Evolutionary conservation across 1,140 invertebrate species (phyloP).

Genomic region (Drosophila parvula): DNA sequence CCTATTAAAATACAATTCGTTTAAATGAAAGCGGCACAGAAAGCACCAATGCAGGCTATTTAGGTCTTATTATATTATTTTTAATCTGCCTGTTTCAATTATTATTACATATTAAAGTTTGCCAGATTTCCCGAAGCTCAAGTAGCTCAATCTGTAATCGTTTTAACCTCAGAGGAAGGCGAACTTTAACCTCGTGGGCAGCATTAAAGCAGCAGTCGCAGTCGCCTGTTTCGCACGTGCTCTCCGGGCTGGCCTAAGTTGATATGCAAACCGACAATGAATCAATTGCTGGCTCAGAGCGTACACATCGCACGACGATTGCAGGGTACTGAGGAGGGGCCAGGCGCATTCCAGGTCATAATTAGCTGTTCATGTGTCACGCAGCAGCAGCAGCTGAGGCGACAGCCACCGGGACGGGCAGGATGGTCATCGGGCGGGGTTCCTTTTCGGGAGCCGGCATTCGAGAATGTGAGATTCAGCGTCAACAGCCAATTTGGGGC

Average conservation of each 20-base stretch:
- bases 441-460: conserved; percentile 24
- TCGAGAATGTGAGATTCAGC: conserved; percentile 69
- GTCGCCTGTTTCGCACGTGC: conserved; percentile 26
- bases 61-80: not conserved
- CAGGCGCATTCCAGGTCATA: conserved; percentile 52
- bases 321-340: not conserved
- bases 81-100: not conserved
- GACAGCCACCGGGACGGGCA: conserved; percentile 1
- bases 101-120: not conserved
- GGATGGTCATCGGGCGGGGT: conserved; percentile 7
- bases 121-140: not conserved
- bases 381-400: conserved; percentile 44
- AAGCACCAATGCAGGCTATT: not conserved
- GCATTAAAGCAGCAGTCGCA: conserved; percentile 24
- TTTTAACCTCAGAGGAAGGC: not conserved
- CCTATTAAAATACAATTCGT: not conserved
- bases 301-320: conserved; percentile 14
- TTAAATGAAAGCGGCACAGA: not conserved
- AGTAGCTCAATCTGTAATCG: not conserved
- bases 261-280: conserved; percentile 61
- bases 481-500: conserved; percentile 80
- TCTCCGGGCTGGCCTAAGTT: conserved; percentile 15
- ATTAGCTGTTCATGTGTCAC: conserved; percentile 76
- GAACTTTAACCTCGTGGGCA: not conserved
- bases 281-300: conserved; percentile 56